Conservation (phyloP, 2,797 vertebrate genomes). For the Xerus rutilus region DNA sequence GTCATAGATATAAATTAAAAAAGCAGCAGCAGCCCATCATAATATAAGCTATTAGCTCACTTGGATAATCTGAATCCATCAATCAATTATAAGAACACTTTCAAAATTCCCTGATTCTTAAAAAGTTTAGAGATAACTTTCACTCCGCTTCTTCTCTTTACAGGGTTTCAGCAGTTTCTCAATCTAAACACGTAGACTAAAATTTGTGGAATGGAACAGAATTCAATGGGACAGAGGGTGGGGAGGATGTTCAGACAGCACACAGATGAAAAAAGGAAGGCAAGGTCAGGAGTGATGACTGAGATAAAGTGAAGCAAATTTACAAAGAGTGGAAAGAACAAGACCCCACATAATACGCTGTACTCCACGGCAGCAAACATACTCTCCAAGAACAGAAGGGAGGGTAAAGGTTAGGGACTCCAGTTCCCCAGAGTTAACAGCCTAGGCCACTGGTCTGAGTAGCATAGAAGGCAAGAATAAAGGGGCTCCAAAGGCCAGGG, state of each 20-base stretch:
- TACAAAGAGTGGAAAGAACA: neutral
- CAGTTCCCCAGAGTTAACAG: neutral
- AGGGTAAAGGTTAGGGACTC: neutral
- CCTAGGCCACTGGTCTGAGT: neutral
- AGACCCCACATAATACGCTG: neutral
- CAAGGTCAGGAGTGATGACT: neutral
- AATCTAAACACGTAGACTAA: neutral
- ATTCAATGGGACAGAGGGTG: neutral
- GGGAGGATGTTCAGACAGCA: neutral
- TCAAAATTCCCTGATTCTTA: conserved; percentile 55
- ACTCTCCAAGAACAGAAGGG: neutral
- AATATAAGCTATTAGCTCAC: neutral
- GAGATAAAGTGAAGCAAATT: neutral
- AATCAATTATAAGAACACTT: conserved; percentile 39
- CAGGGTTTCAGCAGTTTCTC: conserved; percentile 37
- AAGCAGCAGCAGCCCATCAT: neutral
- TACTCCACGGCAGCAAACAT: neutral
- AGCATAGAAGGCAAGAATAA: neutral
- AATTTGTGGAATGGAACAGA: neutral
- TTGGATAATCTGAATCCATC: conserved; percentile 25
- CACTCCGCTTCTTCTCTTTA: conserved; percentile 34
- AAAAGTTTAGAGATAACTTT: conserved; percentile 9
- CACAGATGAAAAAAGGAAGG: neutral
- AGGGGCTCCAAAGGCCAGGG: neutral
- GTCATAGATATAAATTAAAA: neutral